Conservation (phyloP, 2,113 vertebrate species). For the Nicator chloris region DNA sequence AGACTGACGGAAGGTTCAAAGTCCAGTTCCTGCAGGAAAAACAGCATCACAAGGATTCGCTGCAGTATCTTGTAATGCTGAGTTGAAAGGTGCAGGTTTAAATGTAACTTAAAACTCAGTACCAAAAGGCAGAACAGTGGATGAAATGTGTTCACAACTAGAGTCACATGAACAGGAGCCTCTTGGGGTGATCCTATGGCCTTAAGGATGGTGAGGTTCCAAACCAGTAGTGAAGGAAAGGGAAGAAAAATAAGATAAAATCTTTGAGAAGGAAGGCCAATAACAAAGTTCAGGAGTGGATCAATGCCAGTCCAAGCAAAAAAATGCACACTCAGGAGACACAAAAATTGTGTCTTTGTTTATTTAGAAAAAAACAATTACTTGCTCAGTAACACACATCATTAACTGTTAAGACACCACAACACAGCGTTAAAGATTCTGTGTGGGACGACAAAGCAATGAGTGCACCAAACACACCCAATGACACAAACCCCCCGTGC, state of each 20-base stretch:
- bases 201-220: not conserved
- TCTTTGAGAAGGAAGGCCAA: not conserved
- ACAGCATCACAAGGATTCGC: not conserved
- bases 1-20: not conserved
- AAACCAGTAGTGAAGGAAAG: not conserved
- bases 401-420: not conserved
- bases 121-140: not conserved
- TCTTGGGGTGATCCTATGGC: not conserved
- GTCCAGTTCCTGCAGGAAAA: not conserved
- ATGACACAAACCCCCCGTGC: not conserved
- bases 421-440: not conserved
- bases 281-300: not conserved
- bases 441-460: not conserved
- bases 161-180: not conserved
- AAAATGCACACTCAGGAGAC: not conserved
- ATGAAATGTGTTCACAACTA: not conserved
- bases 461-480: not conserved
- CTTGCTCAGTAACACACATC: not conserved
- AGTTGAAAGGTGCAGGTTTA: not conserved
- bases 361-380: not conserved
- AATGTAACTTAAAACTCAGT: not conserved
- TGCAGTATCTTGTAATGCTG: not conserved
- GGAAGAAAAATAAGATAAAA: not conserved
- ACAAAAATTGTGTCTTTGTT: not conserved
- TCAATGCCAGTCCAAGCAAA: not conserved